Conservation (phyloP, 2,797 vertebrate species). For the Hyperoplus immaculatus region DNA sequence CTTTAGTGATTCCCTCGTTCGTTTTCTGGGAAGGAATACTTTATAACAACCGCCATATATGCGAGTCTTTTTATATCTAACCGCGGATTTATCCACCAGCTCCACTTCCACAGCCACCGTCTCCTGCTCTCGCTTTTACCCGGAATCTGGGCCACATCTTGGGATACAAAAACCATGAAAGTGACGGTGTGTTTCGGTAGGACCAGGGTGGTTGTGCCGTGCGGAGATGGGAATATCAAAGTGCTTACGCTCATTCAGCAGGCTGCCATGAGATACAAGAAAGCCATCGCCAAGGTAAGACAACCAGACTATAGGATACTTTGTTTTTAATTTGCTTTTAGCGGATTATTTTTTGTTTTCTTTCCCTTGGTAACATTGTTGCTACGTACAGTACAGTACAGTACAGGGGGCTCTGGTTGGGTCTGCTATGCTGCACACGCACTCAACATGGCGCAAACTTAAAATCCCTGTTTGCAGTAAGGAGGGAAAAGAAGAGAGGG, state of each 20-base stretch:
- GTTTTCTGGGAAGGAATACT: constrained; percentile 36
- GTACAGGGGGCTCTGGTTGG: not conserved
- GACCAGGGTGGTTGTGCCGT: constrained; percentile 97
- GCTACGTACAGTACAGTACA: constrained; percentile 28
- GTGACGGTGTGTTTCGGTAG: constrained; percentile 97
- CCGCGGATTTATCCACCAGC: constrained; percentile 51
- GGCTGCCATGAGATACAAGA: constrained; percentile 94
- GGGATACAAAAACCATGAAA: constrained; percentile 89
- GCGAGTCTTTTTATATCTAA: constrained; percentile 21
- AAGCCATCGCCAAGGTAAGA: constrained; percentile 96
- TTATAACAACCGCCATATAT: constrained; percentile 4
- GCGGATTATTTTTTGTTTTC: constrained; percentile 56
- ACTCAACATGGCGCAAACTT: constrained; percentile 80
- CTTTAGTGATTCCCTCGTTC: constrained; percentile 12
- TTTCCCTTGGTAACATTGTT: constrained; percentile 51
- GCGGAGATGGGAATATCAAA: constrained; percentile 93
- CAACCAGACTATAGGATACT: constrained; percentile 18
- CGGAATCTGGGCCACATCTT: constrained; percentile 55
- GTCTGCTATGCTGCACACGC: constrained; percentile 11
- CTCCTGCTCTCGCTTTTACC: constrained; percentile 48
- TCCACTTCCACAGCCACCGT: not conserved
- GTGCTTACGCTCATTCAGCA: constrained; percentile 93
- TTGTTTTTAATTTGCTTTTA: constrained; percentile 7
- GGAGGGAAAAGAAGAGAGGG: not conserved
- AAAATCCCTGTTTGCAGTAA: constrained; percentile 15